Base-by-base conservation (phyloP, 2,888 invertebrate genomes). In the Marronus borbonicus region DNA sequence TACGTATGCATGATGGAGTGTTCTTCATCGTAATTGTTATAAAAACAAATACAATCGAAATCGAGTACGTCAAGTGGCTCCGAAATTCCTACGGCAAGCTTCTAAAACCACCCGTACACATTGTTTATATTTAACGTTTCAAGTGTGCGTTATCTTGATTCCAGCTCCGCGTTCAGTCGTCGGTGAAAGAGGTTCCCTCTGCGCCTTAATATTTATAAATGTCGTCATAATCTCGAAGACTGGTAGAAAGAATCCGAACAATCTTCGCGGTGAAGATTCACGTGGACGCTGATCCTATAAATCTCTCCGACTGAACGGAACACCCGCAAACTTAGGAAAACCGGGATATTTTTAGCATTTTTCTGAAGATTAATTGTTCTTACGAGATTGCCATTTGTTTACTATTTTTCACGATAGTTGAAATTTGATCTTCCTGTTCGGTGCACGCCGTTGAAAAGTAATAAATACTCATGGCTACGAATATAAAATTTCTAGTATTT, bases 41-140 rank as follows among this genome's bases (percentile, higher is more conserved):
- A 58, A 66, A 70, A 77, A 70, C 77, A 77, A 77, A 69, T 69
- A 77, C 58, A 70, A 77, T 62, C 62, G 77, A 70, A 62, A 69
- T 77, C 77, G 31, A 70, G 77, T 69, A 60, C 28, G 62, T 77
- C 77, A 70, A 62, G 64, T 77, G 69, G 69, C 31, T 62, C 62
- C 64, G 69, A 68, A 69, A 76, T 76, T 76, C 65, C 66, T 77
- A 60, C 58, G 58, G 58, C 44, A 55, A 60, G 69, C 49, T 62
- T 58, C 44, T 69, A 69, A 69, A 69, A 60, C 60, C 69, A 77
- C 77, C 60, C 77, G 62, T 77, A 72, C 69, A 70, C 66, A 70
- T 70, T 77, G 77, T 77, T 77, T 77, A 77, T 77, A 77, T 70
- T 70, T 77, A 77, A 77, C 77, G 36, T 58, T 77, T 77, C 77